Evolutionary conservation across 2,797 vertebrate genomes (phyloP).

Genomic region (Diceros bicornis): DNA sequence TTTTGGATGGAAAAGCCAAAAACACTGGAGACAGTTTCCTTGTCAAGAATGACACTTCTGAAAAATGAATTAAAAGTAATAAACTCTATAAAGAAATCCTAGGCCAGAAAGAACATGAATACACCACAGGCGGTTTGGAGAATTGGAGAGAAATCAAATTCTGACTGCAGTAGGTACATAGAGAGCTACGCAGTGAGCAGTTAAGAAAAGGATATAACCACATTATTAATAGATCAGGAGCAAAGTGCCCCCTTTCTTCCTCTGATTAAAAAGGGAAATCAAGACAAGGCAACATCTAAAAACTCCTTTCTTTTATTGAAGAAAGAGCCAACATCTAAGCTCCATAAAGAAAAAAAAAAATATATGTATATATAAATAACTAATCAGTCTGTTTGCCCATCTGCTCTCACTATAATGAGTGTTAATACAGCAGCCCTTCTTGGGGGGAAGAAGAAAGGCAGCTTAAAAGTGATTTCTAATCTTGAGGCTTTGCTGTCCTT

Average conservation of each 20-base stretch:
- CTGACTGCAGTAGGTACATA: conserved; percentile 20
- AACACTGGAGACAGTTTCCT: conserved; percentile 22
- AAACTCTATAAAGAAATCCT: conserved; percentile 55
- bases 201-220: conserved; percentile 14
- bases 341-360: conserved; percentile 48
- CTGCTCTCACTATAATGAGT: conserved; percentile 58
- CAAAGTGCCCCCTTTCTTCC: conserved; percentile 57
- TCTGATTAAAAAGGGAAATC: conserved; percentile 78
- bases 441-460: not conserved
- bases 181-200: conserved; percentile 62
- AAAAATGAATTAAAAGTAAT: conserved; percentile 49
- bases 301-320: conserved; percentile 51
- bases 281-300: conserved; percentile 67
- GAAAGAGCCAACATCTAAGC: conserved; percentile 60
- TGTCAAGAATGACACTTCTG: conserved; percentile 55
- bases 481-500: conserved; percentile 61
- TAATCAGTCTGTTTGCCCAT: conserved; percentile 69
- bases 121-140: not conserved
- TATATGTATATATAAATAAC: conserved; percentile 53
- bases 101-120: conserved; percentile 39
- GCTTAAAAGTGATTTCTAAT: conserved; percentile 60
- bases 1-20: conserved; percentile 46
- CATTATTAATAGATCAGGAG: conserved; percentile 66
- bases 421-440: conserved; percentile 71
- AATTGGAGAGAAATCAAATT: not conserved